phyloP scores from a whole-genome alignment of 2,888 invertebrate species.

The Idaea dimidiata region DNA sequence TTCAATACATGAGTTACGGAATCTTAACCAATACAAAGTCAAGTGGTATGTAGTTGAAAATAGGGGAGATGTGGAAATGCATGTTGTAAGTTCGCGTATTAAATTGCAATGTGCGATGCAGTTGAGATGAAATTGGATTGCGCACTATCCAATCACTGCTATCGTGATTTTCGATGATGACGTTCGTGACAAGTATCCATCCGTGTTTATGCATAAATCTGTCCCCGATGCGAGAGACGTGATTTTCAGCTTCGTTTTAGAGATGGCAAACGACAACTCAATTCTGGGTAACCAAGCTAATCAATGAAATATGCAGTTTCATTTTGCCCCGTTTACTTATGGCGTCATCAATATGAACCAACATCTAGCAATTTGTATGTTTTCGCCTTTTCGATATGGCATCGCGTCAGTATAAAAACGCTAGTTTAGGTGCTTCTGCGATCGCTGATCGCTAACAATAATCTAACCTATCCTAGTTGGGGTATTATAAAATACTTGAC shows the following conservation, averaged over 20 bases:
- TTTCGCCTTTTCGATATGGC: too few species aligned
- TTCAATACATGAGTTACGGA: neutral
- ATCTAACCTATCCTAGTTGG: too few species aligned
- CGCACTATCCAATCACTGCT: conserved; percentile 64
- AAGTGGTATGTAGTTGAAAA: conserved; percentile 18
- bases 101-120: conserved; percentile 67
- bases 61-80: conserved; percentile 42
- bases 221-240: conserved; percentile 1
- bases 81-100: conserved; percentile 58
- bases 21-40: neutral
- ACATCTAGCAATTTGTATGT: too few species aligned
- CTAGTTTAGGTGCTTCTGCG: too few species aligned
- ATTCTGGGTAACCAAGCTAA: conserved; percentile 4
- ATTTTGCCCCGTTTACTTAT: too few species aligned
- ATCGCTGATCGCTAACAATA: too few species aligned
- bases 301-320: neutral
- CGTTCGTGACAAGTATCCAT: conserved; percentile 52
- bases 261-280: conserved; percentile 6
- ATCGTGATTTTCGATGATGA: conserved; percentile 67
- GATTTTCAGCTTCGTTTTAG: conserved; percentile 2
- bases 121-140: conserved; percentile 68
- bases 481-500: too few species aligned
- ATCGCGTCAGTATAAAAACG: too few species aligned
- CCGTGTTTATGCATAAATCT: conserved; percentile 21
- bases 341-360: too few species aligned